Conservation (phyloP, 2,797 vertebrate species). For the Poecilia picta region DNA sequence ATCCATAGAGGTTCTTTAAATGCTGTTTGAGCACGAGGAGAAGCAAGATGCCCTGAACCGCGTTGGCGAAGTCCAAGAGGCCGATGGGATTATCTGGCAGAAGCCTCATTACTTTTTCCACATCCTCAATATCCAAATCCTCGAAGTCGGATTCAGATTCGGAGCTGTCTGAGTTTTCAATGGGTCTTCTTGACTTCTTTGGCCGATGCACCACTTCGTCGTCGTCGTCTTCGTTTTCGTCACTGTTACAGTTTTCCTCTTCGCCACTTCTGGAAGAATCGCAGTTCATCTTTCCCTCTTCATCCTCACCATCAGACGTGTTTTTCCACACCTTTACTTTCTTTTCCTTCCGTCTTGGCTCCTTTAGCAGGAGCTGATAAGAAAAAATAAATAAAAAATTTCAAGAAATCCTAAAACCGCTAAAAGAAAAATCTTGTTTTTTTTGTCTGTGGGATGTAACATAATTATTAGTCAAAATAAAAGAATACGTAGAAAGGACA, state of each 20-base stretch:
- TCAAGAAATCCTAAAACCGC: not conserved
- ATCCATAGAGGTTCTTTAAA: conserved; percentile 97
- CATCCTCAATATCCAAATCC: conserved; percentile 88
- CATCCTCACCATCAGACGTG: conserved; percentile 65
- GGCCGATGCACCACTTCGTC: conserved; percentile 83
- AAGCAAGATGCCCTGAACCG: conserved; percentile 96
- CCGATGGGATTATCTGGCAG: conserved; percentile 89
- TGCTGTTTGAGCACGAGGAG: conserved; percentile 97
- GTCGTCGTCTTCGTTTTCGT: conserved; percentile 52
- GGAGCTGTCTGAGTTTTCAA: conserved; percentile 73
- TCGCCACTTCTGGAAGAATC: conserved; percentile 71
- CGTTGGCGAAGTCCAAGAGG: conserved; percentile 94
- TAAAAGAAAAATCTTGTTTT: not conserved
- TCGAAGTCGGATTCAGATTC: conserved; percentile 90
- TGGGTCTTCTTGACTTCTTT: conserved; percentile 84
- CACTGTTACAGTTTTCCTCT: conserved; percentile 43
- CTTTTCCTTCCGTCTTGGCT: conserved; percentile 76
- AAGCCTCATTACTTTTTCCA: conserved; percentile 91
- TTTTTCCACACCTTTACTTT: conserved; percentile 68
- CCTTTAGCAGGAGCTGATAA: conserved; percentile 88
- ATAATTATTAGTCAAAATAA: not conserved
- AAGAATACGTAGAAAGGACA: not conserved
- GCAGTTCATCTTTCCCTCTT: conserved; percentile 72
- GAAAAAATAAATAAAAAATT: not conserved
- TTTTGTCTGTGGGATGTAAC: not conserved